Percentiles rank a stretch among this genome's conserved stretches.
phyloP scores from a whole-genome alignment of 2,113 vertebrate species.

The Pithys albifrons region DNA sequence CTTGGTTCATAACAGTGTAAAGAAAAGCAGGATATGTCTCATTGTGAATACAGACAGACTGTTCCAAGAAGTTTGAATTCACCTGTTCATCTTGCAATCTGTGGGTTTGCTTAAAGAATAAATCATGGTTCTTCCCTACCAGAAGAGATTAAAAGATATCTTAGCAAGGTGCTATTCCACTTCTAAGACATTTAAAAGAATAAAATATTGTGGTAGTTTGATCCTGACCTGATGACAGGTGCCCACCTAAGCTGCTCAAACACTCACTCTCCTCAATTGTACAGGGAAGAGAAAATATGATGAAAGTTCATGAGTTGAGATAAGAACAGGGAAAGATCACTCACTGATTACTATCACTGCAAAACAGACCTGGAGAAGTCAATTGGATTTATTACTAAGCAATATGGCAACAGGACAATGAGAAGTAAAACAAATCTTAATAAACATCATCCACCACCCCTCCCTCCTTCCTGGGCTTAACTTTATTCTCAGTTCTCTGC shows the following conservation, averaged over 20 bases:
- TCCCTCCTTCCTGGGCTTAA: not conserved
- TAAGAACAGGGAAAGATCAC: not conserved
- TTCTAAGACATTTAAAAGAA: not conserved
- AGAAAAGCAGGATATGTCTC: not conserved
- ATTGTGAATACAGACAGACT: not conserved
- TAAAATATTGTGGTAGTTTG: not conserved
- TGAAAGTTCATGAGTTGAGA: not conserved
- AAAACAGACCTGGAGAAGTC: not conserved
- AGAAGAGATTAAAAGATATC: not conserved
- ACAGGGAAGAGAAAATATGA: not conserved
- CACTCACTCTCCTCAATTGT: not conserved
- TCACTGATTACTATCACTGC: not conserved
- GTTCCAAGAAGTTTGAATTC: not conserved
- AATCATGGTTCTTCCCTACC: not conserved
- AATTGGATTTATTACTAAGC: not conserved
- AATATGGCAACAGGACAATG: not conserved
- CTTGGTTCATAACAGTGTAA: not conserved
- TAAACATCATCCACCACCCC: not conserved
- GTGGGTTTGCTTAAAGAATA: not conserved
- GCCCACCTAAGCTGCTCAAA: not conserved
- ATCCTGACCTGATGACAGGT: not conserved
- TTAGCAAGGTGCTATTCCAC: not conserved
- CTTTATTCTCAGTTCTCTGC: not conserved
- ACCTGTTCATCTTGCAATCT: not conserved
- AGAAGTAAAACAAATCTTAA: not conserved